Conservation (phyloP, 2,113 vertebrate genomes). For the Campylomormyrus tamandua region DNA sequence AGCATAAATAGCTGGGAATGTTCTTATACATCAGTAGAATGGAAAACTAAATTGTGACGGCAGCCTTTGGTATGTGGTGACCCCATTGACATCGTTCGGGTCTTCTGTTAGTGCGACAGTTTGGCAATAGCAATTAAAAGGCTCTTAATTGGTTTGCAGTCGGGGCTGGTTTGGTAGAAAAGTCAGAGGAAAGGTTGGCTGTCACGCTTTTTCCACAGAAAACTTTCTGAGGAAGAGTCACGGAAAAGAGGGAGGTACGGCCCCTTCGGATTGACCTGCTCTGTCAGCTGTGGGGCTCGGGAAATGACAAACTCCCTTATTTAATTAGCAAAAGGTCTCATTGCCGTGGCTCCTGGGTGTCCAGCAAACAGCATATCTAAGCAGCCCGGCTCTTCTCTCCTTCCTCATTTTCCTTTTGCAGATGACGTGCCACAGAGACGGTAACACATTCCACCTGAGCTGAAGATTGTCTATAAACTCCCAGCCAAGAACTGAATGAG, state of each 20-base stretch:
- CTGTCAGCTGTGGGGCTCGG: not conserved
- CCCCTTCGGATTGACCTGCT: not conserved
- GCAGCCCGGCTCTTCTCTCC: not conserved
- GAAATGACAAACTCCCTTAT: conserved; percentile 20
- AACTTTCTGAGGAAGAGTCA: not conserved
- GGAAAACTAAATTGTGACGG: not conserved
- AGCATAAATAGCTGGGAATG: not conserved
- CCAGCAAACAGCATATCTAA: conserved; percentile 8
- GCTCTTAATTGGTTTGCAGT: conserved; percentile 17
- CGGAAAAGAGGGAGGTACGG: not conserved
- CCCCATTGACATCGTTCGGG: not conserved
- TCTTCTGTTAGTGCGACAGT: conserved; percentile 4
- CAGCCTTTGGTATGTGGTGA: not conserved
- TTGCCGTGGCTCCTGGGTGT: not conserved
- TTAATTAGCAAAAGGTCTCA: conserved; percentile 20
- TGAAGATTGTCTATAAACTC: conserved; percentile 24
- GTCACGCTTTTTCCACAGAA: not conserved
- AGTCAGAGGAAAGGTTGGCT: not conserved
- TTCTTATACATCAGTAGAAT: not conserved
- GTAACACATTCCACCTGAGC: conserved; percentile 27
- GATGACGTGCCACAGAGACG: conserved; percentile 30
- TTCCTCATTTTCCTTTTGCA: not conserved
- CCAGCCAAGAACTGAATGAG: not conserved
- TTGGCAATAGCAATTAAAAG: not conserved
- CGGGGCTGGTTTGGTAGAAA: conserved; percentile 14